Evolutionary conservation across 2,797 vertebrate genomes (phyloP).

Genomic region (Pygocentrus nattereri): DNA sequence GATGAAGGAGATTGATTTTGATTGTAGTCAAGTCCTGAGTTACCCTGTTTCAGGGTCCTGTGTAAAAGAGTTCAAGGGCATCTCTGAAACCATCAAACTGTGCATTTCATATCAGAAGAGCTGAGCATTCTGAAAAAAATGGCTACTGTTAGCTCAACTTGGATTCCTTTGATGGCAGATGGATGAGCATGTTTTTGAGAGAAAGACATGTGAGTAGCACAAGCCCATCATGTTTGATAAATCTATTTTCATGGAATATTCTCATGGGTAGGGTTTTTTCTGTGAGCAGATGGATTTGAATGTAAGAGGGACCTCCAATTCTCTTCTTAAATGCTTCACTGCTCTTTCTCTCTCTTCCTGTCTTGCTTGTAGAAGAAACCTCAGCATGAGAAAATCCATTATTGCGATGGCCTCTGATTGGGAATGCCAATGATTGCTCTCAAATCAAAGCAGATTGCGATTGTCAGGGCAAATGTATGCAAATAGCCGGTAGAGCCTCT

Average conservation of each 20-base stretch:
- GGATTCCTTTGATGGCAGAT: constrained; percentile 50
- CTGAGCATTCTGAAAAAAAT: constrained; percentile 35
- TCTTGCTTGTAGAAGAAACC: constrained; percentile 15
- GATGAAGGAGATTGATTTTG: constrained; percentile 19
- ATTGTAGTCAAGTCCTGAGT: constrained; percentile 26
- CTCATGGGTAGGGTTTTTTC: constrained; percentile 52
- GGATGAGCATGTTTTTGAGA: constrained; percentile 52
- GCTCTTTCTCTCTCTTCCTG: constrained; percentile 17
- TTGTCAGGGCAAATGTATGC: constrained; percentile 45
- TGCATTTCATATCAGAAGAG: constrained; percentile 51
- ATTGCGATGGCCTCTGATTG: constrained; percentile 63
- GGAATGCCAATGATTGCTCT: constrained; percentile 62
- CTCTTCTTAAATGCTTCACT: neutral
- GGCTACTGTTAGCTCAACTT: constrained; percentile 48
- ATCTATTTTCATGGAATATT: neutral
- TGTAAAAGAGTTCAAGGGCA: constrained; percentile 59
- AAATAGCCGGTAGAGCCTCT: constrained; percentile 28
- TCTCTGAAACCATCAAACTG: constrained; percentile 52
- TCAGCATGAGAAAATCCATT: constrained; percentile 4
- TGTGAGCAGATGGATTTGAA: constrained; percentile 38
- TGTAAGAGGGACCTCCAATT: constrained; percentile 51
- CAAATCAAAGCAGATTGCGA: constrained; percentile 61
- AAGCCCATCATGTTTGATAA: neutral
- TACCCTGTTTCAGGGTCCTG: neutral
- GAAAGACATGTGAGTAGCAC: neutral